Conservation (phyloP, 2,888 invertebrate genomes). For the Calameuta filiformis region DNA sequence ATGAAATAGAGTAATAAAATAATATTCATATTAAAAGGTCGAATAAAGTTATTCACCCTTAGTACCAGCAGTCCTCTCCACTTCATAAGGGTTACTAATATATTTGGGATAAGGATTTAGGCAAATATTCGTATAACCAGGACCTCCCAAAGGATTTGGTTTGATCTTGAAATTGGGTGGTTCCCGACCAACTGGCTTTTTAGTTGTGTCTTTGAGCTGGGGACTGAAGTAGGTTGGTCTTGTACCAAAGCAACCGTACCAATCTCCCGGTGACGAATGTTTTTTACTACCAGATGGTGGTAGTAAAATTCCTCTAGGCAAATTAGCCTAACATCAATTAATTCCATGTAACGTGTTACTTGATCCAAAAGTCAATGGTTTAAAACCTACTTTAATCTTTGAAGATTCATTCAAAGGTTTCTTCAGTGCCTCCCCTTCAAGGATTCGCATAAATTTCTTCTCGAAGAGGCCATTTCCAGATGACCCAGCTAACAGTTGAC, state of each 20-base stretch:
- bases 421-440: conserved; percentile 60
- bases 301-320: conserved; percentile 10
- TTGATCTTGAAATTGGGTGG: conserved; percentile 48
- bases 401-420: conserved; percentile 15
- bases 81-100: conserved; percentile 43
- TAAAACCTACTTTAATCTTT: not conserved
- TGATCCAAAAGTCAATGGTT: not conserved
- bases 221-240: conserved; percentile 52
- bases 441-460: conserved; percentile 64
- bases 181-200: conserved; percentile 28
- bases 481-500: conserved; percentile 38
- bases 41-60: not conserved
- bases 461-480: conserved; percentile 66
- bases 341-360: not conserved
- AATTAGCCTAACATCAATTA: not conserved
- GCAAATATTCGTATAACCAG: conserved; percentile 68
- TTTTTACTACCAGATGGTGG: conserved; percentile 59
- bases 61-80: conserved; percentile 3
- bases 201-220: conserved; percentile 30
- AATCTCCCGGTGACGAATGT: conserved; percentile 69
- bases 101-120: conserved; percentile 67
- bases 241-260: conserved; percentile 67
- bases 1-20: not conserved
- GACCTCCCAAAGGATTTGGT: conserved; percentile 64
- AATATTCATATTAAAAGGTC: not conserved